Evolutionary conservation across 2,888 invertebrate genomes (phyloP), one percentile per base, ranked within the genome.

Genomic region (Drosophila tripunctata): DNA sequence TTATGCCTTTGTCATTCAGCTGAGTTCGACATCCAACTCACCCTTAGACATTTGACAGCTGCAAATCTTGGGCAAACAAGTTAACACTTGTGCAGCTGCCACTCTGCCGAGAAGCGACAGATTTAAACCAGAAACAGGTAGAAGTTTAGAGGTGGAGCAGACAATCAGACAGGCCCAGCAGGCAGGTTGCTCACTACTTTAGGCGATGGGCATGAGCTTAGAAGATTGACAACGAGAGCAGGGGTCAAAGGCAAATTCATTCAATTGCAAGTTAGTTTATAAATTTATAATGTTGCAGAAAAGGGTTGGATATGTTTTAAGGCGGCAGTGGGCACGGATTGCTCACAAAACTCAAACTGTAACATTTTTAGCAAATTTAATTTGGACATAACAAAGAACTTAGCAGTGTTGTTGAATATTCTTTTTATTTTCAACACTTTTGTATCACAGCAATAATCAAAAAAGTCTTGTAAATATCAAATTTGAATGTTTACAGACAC

Each of bases 61-160:
- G 70, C 73, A 82, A 82, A 75, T 85, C 82, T 69, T 75, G 75
- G 68, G 70, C 67, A 85, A 86, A 73, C 77, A 78, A 84, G 81
- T 86, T 81, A 81, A 81, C 81, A 77, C 68, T 78, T 70, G n/a
- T n/a, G n/a, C n/a, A n/a, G n/a, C n/a, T n/a, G n/a, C n/a, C n/a
- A n/a, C 27, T 27, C 44, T 48, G 64, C 36, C 30, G 19, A 31
- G 33, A 22, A 48, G n/a, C 30, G 24, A 17, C 38, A 47, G 19
- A 31, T 24, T 14, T 15, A 21, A 7, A 21, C n/a, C 19, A 27
- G 38, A 2, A 27, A n/a, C 41, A 64, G 56, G 35, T 40, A 57
- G 52, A 56, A 38, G 56, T 44, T 31, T 14, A 41, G 14, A 24
- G 41, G 48, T 64, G 33, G 30, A 24, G 48, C 52, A 40, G 62